Evolutionary conservation across 2,797 vertebrate species (phyloP), one percentile per base, ranked within the genome.

Genomic region (Platyrinchus mystaceus): DNA sequence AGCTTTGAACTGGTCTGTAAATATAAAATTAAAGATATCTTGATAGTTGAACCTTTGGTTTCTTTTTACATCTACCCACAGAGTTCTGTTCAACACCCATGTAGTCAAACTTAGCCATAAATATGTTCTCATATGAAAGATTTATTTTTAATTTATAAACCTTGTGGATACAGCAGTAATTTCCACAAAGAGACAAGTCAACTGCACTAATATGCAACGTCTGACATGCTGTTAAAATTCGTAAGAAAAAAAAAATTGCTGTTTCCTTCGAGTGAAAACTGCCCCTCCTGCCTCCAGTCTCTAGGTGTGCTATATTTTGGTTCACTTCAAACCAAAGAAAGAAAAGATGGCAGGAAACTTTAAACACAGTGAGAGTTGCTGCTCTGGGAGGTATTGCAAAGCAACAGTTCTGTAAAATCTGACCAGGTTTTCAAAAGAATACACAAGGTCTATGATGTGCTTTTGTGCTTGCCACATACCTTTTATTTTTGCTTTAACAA

Each of bases 401-500:
- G 39, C 36, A 60, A 64, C 10, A 20, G 22, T 49, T 89, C 32
- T 39, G 39, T 32, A 66, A 69, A 86, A 43, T n/a, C 39, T 55
- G 75, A 28, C 11, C 24, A 44, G 18, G 15, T 63, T 63, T 68
- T 84, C 52, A 64, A 66, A 66, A 71, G 30, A 88, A 86, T 17
- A 43, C 15, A 43, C 10, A 59, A 66, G 27, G 28, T 36, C 43
- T 49, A n/a, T 8, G 6, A 64, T 7, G 37, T 9, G 64, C 53
- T 92, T 94, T 34, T 93, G 56, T 62, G 58, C 46, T 68, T 73
- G 28, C 21, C 43, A 59, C 17, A 12, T 19, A 66, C 13, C 19
- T 84, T 76, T 44, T 23, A 55, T 44, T 43, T 88, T 47, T 52
- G 73, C 68, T 93, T 60, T 96, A 97, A 96, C 67, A 91, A 90